A percentile compares a stretch with the other conserved stretches of the same genome.
Conservation (phyloP, 2,797 vertebrate species). For the Premnoplex brunnescens region DNA sequence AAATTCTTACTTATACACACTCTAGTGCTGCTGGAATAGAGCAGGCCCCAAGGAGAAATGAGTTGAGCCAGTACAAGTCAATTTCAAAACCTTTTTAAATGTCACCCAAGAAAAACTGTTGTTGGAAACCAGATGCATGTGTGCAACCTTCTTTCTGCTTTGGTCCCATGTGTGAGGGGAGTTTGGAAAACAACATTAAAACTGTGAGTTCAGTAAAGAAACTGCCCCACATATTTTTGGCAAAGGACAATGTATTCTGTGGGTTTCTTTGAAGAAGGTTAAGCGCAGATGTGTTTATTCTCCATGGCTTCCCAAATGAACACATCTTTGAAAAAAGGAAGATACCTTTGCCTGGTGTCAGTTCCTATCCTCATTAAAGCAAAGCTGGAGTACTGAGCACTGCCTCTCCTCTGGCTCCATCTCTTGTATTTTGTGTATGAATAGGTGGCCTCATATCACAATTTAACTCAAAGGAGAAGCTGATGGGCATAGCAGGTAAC, state of each 20-base stretch:
- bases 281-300: neutral
- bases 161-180: accelerated
- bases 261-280: neutral
- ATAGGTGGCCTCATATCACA: neutral
- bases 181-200: neutral
- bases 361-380: neutral
- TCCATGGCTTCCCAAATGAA: neutral
- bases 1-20: neutral
- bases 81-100: neutral
- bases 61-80: neutral
- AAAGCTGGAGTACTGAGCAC: neutral
- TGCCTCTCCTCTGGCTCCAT: neutral
- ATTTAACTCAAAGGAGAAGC: accelerated
- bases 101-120: neutral
- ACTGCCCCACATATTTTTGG: neutral
- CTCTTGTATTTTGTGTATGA: neutral
- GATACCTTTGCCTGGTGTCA: neutral
- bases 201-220: neutral
- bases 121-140: neutral
- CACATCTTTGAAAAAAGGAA: neutral
- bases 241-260: neutral
- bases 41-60: neutral
- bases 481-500: neutral
- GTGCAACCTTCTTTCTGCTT: neutral
- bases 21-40: neutral